Conservation (phyloP, 30 jellyfish, hydroid and myxozoan genomes). For the Rhopilema esculentum region DNA sequence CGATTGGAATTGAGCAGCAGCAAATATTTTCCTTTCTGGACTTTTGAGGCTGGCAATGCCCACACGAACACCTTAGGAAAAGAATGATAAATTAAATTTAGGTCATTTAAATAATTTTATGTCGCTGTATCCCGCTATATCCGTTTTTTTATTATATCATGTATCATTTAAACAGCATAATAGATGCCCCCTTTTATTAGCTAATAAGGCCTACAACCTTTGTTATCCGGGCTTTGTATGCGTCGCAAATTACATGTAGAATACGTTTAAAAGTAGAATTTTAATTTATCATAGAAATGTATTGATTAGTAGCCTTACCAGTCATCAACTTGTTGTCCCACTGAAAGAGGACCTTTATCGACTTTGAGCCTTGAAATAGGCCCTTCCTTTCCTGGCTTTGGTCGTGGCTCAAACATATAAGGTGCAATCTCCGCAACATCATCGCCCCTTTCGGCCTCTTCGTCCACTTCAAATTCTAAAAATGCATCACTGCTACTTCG, state of each 20-base stretch:
- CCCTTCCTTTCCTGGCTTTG: neutral
- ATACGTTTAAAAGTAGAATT: neutral
- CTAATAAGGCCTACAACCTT: neutral
- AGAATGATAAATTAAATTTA: neutral
- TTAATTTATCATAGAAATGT: neutral
- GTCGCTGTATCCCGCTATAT: neutral
- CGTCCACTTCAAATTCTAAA: constrained; percentile 18
- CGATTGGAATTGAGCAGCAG: constrained; percentile 10
- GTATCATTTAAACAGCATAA: neutral
- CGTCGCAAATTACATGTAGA: neutral
- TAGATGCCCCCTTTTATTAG: neutral
- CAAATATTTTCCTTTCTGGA: constrained; percentile 8
- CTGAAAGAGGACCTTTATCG: neutral
- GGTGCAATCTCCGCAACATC: constrained; percentile 10
- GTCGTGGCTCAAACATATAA: constrained; percentile 19
- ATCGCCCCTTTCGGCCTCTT: constrained; percentile 5
- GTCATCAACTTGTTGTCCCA: neutral
- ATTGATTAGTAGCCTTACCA: neutral
- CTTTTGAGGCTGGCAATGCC: constrained; percentile 18
- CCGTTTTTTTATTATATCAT: neutral
- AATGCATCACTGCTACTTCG: constrained; percentile 9
- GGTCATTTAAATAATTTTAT: neutral
- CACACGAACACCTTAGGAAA: constrained; percentile 39
- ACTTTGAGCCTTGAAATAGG: neutral
- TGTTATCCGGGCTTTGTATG: neutral